Base-by-base conservation (phyloP, 2,113 vertebrate genomes). In the Machaerirhynchus nigripectus region DNA sequence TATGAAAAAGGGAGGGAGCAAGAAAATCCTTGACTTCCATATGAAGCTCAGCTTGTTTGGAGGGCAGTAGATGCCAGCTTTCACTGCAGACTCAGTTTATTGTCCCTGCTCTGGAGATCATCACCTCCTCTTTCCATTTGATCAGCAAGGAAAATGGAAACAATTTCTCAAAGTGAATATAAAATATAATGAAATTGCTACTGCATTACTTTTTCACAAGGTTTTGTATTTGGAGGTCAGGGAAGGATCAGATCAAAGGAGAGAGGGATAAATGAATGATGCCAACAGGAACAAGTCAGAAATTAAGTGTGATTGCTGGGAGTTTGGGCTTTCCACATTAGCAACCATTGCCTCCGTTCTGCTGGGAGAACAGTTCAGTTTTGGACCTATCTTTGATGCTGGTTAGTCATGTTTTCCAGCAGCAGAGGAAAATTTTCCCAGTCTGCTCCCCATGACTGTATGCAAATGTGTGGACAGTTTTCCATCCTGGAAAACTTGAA, bases 321-420 rank as follows among this genome's bases (percentile, higher is more conserved):
- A 87, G 39, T 81, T 93, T 63, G 65, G 68, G 77, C 59, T 97
- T 95, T 95, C 88, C 64, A 77, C 24, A 55, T 89, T 52, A 89
- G 94, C 85, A 91, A 56, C 47, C 13, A 21, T 33, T 92, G 55
- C 57, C 47, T 94, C 78, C 94, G 49, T 95, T 96, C 79, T 88
- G 15, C 52, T 91, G 91, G 68, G 90, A 82, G 75, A 89, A 42
- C 71, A 85, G 70, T 68, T 86, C 75, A 16, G 46, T 90, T 92
- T 83, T 95, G 87, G 84, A 91, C 83, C 84, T 53, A 40, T 96
- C 69, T 93, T 77, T 67, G 64, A 86, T 90, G 44, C 39, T 89
- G 78, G 60, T 97, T 97, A 93, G 82, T 97, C 92, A 96, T 90
- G 49, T 95, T 97, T 96, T 97, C 96, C 93, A 92, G 56, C 85